Base-by-base conservation (phyloP, 1,140 invertebrate species). In the Lutraria rhynchaena region DNA sequence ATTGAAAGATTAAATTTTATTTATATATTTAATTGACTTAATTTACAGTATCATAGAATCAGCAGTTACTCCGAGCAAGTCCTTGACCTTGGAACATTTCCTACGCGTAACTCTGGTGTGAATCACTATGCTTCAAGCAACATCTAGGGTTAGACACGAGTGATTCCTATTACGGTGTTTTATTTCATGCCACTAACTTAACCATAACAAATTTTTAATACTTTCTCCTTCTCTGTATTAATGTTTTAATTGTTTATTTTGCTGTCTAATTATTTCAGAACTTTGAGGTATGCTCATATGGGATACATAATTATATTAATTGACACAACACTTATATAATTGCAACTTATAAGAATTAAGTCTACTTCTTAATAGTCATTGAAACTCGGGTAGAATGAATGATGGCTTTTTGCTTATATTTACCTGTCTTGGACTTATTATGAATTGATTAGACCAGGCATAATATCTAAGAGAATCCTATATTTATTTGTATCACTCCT, bases 51-150 rank as follows among this genome's bases (percentile, higher is more conserved):
- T 53, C 41, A 49, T 67, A 58, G 71, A 75, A 44, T 75, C 51
- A 75, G 71, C 71, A 75, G 71, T 60, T 75, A 75, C 41, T 75
- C 71, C 2, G 71, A 75, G 33, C 71, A 75, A 60, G 71, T 75
- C 15, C 53, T 29, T 60, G 71, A 75, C 33, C 71, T 75, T 9
- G 71, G 71, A 61, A 75, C 71, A 46, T 75, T 75, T 41, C 71
- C 71, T 19, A 75, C 71, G 4, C 33, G 71, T 58, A 75, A 75
- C 44, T 60, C 53, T 9, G 35, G 53, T 19, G 41, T 60, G 27
- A 75, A 75, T 60, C 71, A 75, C 71, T 75, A 75, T 49, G 71
- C 71, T 60, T 31, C 53, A 7, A 75, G 53, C 55, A 60, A 75
- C 37, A 41, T 75, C 61, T 75, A 75, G 71, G 71, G 71, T 58